phyloP scores from a whole-genome alignment of 1,140 invertebrate species.

The Lordiphosa clarofinis region DNA sequence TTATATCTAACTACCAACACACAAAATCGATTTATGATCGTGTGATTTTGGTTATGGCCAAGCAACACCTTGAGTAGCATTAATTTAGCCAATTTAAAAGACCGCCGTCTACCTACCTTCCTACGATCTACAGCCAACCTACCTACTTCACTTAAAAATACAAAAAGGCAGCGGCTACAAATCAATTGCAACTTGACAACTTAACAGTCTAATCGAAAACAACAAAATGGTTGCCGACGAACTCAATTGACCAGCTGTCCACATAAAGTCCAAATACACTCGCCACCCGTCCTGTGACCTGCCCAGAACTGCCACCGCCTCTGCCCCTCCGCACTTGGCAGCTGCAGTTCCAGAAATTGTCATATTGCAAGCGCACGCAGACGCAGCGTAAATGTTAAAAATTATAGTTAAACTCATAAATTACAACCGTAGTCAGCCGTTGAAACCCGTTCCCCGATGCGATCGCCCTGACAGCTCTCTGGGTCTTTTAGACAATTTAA shows the following conservation, averaged over 20 bases:
- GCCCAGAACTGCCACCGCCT: not conserved
- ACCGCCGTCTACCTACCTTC: not conserved
- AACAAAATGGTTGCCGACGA: slow-evolving; percentile 74
- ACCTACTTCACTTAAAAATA: slow-evolving; percentile 7
- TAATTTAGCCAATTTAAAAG: slow-evolving; percentile 52
- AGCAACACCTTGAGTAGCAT: slow-evolving; percentile 53
- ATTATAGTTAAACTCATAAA: slow-evolving; percentile 78
- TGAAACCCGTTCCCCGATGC: slow-evolving; percentile 52
- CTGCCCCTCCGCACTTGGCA: not conserved
- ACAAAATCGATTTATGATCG: slow-evolving; percentile 8
- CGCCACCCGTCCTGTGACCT: slow-evolving; percentile 31
- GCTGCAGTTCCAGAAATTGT: slow-evolving; percentile 43
- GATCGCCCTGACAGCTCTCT: slow-evolving; percentile 55
- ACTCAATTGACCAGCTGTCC: slow-evolving; percentile 76
- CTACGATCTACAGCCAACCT: not conserved
- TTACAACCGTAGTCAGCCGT: slow-evolving; percentile 62
- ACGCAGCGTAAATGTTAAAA: slow-evolving; percentile 77
- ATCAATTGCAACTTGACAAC: slow-evolving; percentile 77
- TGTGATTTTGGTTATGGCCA: slow-evolving; percentile 23
- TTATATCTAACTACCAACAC: not conserved
- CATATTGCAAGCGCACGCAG: slow-evolving; percentile 78
- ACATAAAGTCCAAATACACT: slow-evolving; percentile 63
- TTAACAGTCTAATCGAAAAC: slow-evolving; percentile 78
- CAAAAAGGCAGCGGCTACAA: slow-evolving; percentile 57
- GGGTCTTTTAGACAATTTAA: slow-evolving; percentile 77